Evolutionary conservation across 1,140 invertebrate genomes (phyloP).

Genomic region (Vollenhovia emeryi): DNA sequence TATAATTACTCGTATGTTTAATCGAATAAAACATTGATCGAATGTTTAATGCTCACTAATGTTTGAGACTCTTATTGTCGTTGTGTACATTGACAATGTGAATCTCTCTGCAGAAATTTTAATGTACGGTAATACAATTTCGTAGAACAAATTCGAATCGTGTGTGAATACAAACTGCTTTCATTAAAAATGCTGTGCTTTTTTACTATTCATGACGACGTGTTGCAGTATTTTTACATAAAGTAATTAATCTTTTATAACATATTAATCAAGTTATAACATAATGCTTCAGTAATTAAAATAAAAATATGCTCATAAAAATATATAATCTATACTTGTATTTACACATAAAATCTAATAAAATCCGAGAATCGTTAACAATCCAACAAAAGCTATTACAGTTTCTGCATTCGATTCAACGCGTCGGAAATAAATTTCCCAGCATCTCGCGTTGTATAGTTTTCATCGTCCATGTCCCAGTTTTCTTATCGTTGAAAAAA

Average conservation of each 20-base stretch:
- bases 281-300: not conserved
- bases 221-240: not conserved
- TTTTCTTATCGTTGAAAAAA: conserved; percentile 32
- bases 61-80: conserved; percentile 2
- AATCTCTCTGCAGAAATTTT: not conserved
- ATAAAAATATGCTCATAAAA: conserved; percentile 2
- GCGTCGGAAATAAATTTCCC: conserved; percentile 41
- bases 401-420: conserved; percentile 32
- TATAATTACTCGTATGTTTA: conserved; percentile 24
- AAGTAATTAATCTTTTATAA: not conserved
- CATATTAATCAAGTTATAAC: not conserved
- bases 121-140: conserved; percentile 17
- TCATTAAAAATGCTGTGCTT: not conserved
- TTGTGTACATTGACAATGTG: not conserved
- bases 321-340: not conserved
- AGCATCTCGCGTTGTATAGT: conserved; percentile 20
- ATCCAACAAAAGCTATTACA: conserved; percentile 31
- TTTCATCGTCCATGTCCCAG: conserved; percentile 20
- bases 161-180: not conserved
- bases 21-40: conserved; percentile 33
- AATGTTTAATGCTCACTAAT: conserved; percentile 25
- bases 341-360: not conserved
- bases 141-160: not conserved
- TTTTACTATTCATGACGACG: not conserved
- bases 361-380: conserved; percentile 32